Conservation (phyloP, 2,797 vertebrate species). For the Myiothlypis chrysogaster region DNA sequence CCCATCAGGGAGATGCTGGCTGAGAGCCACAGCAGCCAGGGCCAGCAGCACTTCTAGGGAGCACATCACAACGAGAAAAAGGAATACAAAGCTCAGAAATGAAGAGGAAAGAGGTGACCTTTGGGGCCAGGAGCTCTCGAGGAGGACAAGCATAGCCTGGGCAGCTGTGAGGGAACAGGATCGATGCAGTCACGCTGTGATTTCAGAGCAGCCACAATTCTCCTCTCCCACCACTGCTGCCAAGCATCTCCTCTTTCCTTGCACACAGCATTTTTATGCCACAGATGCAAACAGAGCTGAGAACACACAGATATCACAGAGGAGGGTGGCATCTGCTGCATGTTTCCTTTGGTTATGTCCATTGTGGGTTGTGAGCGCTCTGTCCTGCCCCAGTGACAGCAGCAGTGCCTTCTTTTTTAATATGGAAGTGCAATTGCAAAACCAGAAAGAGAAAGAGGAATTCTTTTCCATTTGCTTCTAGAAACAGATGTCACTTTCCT, state of each 20-base stretch:
- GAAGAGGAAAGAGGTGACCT: background rate
- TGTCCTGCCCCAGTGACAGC: background rate
- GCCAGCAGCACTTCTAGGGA: background rate
- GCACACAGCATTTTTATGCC: background rate
- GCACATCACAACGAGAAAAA: background rate
- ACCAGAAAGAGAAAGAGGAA: background rate
- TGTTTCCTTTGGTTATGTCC: background rate
- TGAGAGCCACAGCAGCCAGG: background rate
- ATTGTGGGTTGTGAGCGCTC: fast-evolving
- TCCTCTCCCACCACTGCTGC: background rate
- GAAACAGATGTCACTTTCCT: background rate
- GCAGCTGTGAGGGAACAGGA: background rate
- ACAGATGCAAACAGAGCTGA: background rate
- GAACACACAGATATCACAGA: background rate
- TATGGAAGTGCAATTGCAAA: background rate
- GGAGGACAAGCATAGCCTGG: background rate
- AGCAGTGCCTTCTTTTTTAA: background rate
- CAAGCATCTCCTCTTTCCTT: background rate
- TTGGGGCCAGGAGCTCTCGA: background rate
- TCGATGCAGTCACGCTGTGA: fast-evolving
- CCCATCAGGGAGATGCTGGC: background rate
- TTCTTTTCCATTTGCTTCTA: background rate
- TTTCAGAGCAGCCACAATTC: background rate
- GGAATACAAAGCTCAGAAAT: background rate
- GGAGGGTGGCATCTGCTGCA: background rate